These are phyloP conservation scores for Theretra japonica DNA, from an alignment of 2,888 invertebrate species.

Conservation along the genomic window DNA sequence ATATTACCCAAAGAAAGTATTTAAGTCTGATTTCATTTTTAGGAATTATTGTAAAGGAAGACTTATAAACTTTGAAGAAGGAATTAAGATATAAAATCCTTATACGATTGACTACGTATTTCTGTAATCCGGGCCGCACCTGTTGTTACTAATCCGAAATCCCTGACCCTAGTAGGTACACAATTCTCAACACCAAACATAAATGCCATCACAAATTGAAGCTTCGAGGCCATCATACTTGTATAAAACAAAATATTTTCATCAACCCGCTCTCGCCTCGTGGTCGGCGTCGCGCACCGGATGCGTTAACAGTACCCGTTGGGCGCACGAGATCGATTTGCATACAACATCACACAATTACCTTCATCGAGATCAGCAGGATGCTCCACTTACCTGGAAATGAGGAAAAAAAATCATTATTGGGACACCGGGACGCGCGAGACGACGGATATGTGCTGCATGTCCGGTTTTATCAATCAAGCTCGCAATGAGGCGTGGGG, in stretches of 20 bases:
- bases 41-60: too few relatives aligned
- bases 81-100: too few relatives aligned
- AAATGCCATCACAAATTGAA: too few relatives aligned
- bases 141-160: too few relatives aligned
- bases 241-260: neutral
- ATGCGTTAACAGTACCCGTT: slow-evolving; percentile 24
- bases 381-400: slow-evolving; percentile 49
- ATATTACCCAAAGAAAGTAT: neutral
- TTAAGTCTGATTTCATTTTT: neutral
- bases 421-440: slow-evolving; percentile 15
- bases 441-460: slow-evolving; percentile 4
- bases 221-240: too few relatives aligned
- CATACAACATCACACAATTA: slow-evolving; percentile 27
- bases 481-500: neutral
- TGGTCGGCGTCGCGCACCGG: slow-evolving; percentile 21
- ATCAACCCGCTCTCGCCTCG: slow-evolving; percentile 10
- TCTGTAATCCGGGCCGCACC: too few relatives aligned
- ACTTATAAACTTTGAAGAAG: too few relatives aligned
- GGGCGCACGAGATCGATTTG: slow-evolving; percentile 23
- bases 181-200: too few relatives aligned
- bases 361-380: slow-evolving; percentile 27
- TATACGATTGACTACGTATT: too few relatives aligned
- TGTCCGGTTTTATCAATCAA: slow-evolving; percentile 21
- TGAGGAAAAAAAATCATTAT: slow-evolving; percentile 37
- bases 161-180: too few relatives aligned